Evolutionary conservation across 2,888 invertebrate species (phyloP), one percentile per base, ranked within the genome.

Genomic region (Altica lythri): DNA sequence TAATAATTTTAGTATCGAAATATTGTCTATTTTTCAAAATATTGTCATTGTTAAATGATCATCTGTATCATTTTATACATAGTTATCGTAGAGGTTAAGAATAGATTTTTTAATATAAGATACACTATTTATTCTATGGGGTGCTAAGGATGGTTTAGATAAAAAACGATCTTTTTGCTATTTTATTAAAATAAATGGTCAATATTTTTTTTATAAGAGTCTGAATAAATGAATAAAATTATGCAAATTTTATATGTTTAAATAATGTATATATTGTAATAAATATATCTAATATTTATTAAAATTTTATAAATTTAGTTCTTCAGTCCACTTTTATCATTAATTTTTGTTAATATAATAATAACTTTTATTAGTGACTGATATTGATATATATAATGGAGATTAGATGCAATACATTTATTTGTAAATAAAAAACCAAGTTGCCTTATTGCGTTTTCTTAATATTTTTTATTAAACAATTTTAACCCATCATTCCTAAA

Each of bases 1-100:
- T 51, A 27, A 54, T 59, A 54, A 54, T 58, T 60, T 50, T 46
- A 56, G 47, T 44, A 48, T 57, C 54, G 45, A 59, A 53, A 57
- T 59, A 57, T 58, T 55, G 53, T 63, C 56, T 66, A 67, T 67
- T 68, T 66, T 68, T 64, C n/a, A 66, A 61, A 66, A 66, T 64
- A 58, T 64, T 64, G 60, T 61, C 61, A 62, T 60, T 55, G 56
- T 47, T 47, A 52, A 42, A 50, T 60, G 27, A 45, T 53, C 55
- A 53, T 59, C 54, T 53, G 55, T 42, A 55, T 58, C 50, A 30
- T 55, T 60, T 48, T 51, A 55, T 42, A 56, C 55, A 57, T 17
- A 38, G 29, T 34, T 60, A 55, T 58, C 9, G 59, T 61, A 61
- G 61, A 54, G 59, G 53, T 60, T 59, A 53, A 61, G 58, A 59